Conservation (phyloP, 1,140 invertebrate genomes). For the Andricus grossulariae region DNA sequence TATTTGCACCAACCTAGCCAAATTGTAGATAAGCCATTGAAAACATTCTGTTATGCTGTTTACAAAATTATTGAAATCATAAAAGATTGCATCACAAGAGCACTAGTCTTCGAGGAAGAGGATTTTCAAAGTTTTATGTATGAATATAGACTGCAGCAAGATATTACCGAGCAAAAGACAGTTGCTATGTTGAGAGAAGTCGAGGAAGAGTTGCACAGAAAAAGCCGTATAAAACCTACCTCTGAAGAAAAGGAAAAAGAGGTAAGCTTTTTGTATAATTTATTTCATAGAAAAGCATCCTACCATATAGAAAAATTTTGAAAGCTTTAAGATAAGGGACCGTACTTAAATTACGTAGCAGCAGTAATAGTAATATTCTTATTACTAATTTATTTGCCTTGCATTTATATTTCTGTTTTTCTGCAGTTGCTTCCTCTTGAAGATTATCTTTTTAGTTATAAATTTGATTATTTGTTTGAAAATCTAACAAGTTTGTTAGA, state of each 20-base stretch:
- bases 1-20: slow-evolving; percentile 94
- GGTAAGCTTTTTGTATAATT: slow-evolving; percentile 53
- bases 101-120: slow-evolving; percentile 94
- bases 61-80: slow-evolving; percentile 95
- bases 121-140: slow-evolving; percentile 96
- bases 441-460: too few species aligned
- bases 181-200: slow-evolving; percentile 91
- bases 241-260: slow-evolving; percentile 71
- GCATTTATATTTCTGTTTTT: too few species aligned
- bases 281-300: slow-evolving; percentile 13
- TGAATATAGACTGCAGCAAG: slow-evolving; percentile 90
- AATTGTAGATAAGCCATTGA: slow-evolving; percentile 89
- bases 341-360: too few species aligned
- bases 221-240: slow-evolving; percentile 79
- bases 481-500: too few species aligned
- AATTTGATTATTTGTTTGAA: too few species aligned
- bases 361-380: too few species aligned
- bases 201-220: slow-evolving; percentile 92
- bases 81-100: slow-evolving; percentile 91
- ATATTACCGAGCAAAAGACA: slow-evolving; percentile 89
- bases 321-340: too few species aligned
- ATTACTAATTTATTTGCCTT: too few species aligned
- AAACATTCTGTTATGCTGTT: slow-evolving; percentile 90
- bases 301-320: too few species aligned
- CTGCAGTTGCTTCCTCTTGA: too few species aligned